Conservation (phyloP, 1,140 invertebrate genomes). For the Vollenhovia emeryi region DNA sequence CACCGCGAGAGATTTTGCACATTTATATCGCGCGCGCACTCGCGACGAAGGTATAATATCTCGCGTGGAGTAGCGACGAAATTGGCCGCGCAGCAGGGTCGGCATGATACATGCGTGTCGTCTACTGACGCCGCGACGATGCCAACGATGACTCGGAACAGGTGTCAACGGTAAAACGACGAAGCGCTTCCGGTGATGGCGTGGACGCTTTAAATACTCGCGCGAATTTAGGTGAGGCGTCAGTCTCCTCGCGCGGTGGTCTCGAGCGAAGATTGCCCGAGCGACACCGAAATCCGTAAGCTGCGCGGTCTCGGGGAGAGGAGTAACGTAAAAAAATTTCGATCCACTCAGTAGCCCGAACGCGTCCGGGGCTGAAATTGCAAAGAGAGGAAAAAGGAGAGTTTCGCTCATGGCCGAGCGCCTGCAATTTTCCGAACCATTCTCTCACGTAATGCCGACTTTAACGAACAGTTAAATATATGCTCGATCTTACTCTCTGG, state of each 20-base stretch:
- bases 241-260: not conserved
- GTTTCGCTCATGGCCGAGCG: constrained; percentile 28
- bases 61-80: constrained; percentile 41
- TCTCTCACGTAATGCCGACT: constrained; percentile 57
- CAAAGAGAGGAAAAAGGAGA: constrained; percentile 6
- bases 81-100: constrained; percentile 53
- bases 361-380: not conserved
- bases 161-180: constrained; percentile 68
- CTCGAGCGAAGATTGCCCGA: not conserved
- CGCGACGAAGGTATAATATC: not conserved
- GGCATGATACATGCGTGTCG: constrained; percentile 32
- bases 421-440: constrained; percentile 55
- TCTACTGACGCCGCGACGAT: not conserved
- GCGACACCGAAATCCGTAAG: not conserved
- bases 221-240: constrained; percentile 9
- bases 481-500: constrained; percentile 68
- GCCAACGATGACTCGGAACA: constrained; percentile 63
- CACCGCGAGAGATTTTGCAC: not conserved
- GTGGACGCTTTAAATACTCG: constrained; percentile 60
- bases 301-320: no score
- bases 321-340: no score
- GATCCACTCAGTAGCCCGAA: not conserved
- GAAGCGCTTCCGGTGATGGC: constrained; percentile 47
- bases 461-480: constrained; percentile 77
- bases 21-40: constrained; percentile 8